A percentile compares a stretch with the other conserved stretches of the same genome.
Conservation (phyloP, 2,888 invertebrate genomes). For the Ctenicera cuprea region DNA sequence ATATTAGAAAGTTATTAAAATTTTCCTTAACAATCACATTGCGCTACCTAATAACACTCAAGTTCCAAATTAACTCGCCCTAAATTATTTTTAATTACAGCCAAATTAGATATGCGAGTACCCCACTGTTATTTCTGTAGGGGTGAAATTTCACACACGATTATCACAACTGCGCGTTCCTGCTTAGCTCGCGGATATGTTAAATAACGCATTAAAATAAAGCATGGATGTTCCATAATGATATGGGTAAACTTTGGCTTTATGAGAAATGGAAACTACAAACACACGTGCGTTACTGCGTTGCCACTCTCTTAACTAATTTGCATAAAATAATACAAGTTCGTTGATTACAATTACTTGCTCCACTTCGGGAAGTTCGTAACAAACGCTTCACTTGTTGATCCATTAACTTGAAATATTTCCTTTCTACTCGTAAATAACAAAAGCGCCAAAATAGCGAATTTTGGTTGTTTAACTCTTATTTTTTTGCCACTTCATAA, state of each 20-base stretch:
- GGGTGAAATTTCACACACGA: not conserved
- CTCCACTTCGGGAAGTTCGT: constrained; percentile 25
- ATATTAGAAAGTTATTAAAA: too few relatives aligned
- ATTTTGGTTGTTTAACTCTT: too few relatives aligned
- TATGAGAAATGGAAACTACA: constrained; percentile 29
- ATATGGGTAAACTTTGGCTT: constrained; percentile 15
- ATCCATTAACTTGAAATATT: not conserved
- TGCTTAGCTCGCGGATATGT: not conserved
- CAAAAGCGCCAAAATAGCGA: too few relatives aligned
- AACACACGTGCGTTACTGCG: constrained; percentile 43
- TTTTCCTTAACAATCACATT: too few relatives aligned
- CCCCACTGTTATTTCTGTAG: too few relatives aligned
- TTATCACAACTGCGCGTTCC: not conserved
- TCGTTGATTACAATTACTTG: constrained; percentile 37
- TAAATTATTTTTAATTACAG: too few relatives aligned
- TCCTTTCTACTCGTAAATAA: not conserved
- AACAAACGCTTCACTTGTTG: constrained; percentile 24
- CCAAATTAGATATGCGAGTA: too few relatives aligned
- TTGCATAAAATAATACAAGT: constrained; percentile 47
- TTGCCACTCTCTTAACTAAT: constrained; percentile 30
- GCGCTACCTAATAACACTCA: too few relatives aligned
- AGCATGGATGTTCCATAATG: constrained; percentile 14
- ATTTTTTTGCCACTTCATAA: not conserved
- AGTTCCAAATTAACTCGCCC: too few relatives aligned
- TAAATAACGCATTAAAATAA: constrained; percentile 18